phyloP scores from a whole-genome alignment of 2,113 vertebrate genomes.

The Syngnathus typhle region DNA sequence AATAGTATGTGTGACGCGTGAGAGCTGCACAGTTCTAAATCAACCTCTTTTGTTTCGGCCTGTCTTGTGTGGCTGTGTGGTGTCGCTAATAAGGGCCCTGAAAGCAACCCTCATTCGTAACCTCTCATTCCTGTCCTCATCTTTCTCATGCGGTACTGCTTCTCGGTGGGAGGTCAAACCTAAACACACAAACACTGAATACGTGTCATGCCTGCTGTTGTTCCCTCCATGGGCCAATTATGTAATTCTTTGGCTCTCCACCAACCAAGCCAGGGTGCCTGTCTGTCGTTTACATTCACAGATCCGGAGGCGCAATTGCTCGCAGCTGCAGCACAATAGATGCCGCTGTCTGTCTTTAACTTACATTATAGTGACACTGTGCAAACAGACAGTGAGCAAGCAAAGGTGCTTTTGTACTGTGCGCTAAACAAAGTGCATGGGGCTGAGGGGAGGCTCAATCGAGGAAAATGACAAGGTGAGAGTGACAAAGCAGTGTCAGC shows the following conservation, averaged over 20 bases:
- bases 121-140: slow-evolving; percentile 39
- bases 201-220: slow-evolving; percentile 16
- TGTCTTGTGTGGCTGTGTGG: slow-evolving; percentile 19
- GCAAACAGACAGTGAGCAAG: slow-evolving; percentile 33
- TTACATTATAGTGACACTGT: slow-evolving; percentile 32
- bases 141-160: slow-evolving; percentile 47
- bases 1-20: not conserved
- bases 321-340: slow-evolving; percentile 28
- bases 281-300: slow-evolving; percentile 9
- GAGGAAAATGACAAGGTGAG: slow-evolving; percentile 32
- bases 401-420: slow-evolving; percentile 39
- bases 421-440: slow-evolving; percentile 42
- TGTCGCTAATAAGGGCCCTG: slow-evolving; percentile 42
- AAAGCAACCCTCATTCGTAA: slow-evolving; percentile 41
- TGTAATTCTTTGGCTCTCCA: slow-evolving; percentile 42
- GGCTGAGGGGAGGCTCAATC: slow-evolving; percentile 1
- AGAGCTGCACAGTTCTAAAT: slow-evolving; percentile 37
- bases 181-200: slow-evolving; percentile 46
- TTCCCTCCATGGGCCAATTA: slow-evolving; percentile 41
- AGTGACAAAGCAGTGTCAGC: slow-evolving; percentile 45
- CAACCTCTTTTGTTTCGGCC: slow-evolving; percentile 37
- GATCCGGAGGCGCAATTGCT: slow-evolving; percentile 27
- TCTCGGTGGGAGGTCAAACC: slow-evolving; percentile 52
- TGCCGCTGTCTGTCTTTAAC: slow-evolving; percentile 13
- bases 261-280: slow-evolving; percentile 21